Base-by-base conservation (phyloP, 2,113 vertebrate species). In the Gallinago paraguaiae region DNA sequence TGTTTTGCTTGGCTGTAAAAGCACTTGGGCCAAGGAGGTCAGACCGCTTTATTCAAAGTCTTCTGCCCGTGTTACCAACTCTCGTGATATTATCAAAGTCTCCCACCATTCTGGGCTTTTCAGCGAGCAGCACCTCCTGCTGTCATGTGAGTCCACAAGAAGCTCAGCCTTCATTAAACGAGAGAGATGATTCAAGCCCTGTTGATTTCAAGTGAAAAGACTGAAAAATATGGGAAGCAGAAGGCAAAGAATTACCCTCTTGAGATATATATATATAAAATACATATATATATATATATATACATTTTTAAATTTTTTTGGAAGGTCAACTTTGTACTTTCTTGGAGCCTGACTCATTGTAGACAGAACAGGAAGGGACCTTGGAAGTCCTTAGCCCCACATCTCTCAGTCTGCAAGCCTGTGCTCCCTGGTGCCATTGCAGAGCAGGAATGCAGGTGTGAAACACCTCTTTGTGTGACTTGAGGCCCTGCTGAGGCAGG, bases 11-110 rank as follows among this genome's bases (percentile, higher is more conserved):
- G 93, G 91, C 87, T 95, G 88, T 91, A 59, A 96, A 96, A 91
- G 93, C 96, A 92, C 78, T 93, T 96, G 94, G 92, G 92, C 95
- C 96, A 96, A 96, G 96, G 86, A 96, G 96, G 88, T 96, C 96
- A 96, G 93, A 53, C 88, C 81, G 95, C 95, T 93, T 95, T 86
- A 95, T 95, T 96, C 96, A 95, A 93, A 96, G 95, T 96, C 93
- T 83, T 93, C 92, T 95, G 92, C 83, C 95, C 33, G 2, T 95
- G 96, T 74, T 96, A 92, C 95, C 96, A 96, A 96, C 95, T 95
- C 92, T 96, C 95, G 82, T 97, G 96, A 96, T 96, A 54, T 94
- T 94, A 96, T 97, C 96, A 94, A 96, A 96, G 95, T 97, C 90
- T 92, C 90, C 74, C 65, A 41, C 92, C 86, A 94, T 96, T 69